These are phyloP conservation scores for Notiomystis cincta DNA, from an alignment of 2,113 vertebrate genomes.

Conservation along the genomic window DNA sequence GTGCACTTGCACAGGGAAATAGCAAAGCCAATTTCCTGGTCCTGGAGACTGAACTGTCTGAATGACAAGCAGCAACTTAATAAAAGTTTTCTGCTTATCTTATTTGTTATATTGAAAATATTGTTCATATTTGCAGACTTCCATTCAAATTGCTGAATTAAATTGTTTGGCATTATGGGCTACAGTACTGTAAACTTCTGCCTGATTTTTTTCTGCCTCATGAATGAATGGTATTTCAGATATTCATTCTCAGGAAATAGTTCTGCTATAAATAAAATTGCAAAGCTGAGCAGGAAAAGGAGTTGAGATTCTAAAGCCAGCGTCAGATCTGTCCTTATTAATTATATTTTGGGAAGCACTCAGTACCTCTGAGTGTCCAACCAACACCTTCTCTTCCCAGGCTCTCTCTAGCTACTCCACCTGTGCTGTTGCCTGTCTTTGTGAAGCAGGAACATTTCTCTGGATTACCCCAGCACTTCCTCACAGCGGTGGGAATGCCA, in stretches of 20 bases:
- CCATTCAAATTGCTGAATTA: slow-evolving; percentile 1
- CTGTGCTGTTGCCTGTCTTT: not conserved
- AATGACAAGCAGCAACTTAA: not conserved
- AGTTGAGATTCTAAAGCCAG: not conserved
- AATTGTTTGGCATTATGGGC: not conserved
- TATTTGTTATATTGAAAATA: not conserved
- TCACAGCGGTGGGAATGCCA: not conserved
- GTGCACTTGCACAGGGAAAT: not conserved
- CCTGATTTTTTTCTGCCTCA: slow-evolving; percentile 11
- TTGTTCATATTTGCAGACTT: not conserved
- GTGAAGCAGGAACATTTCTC: not conserved
- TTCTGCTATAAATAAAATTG: slow-evolving; percentile 63
- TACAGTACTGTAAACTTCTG: slow-evolving; percentile 18
- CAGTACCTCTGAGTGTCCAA: not conserved
- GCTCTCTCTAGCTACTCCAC: not conserved
- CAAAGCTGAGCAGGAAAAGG: slow-evolving; percentile 53
- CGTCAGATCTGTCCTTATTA: not conserved
- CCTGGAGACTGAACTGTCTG: not conserved
- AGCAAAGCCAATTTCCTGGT: not conserved
- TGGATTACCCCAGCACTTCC: not conserved
- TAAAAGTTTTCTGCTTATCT: not conserved
- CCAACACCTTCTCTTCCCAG: not conserved
- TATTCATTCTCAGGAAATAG: slow-evolving; percentile 66
- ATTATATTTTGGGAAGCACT: not conserved
- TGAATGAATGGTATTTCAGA: slow-evolving; percentile 66